Conservation (phyloP, 2,888 invertebrate species). For the Calameuta filiformis region DNA sequence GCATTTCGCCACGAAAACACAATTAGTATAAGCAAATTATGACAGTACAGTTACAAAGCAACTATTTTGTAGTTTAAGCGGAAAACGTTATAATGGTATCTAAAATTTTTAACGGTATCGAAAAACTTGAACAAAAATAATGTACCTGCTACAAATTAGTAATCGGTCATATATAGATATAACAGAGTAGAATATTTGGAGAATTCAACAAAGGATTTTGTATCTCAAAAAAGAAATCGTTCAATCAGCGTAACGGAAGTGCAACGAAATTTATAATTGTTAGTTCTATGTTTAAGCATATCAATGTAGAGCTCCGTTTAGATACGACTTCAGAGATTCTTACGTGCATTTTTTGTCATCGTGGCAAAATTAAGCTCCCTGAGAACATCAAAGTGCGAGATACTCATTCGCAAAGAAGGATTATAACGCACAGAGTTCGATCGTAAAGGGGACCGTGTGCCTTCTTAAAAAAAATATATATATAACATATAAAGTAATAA, state of each 20-base stretch:
- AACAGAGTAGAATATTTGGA: background rate
- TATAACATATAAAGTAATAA: constrained; percentile 41
- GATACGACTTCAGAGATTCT: constrained; percentile 9
- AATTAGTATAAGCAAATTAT: constrained; percentile 12
- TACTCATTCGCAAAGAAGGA: constrained; percentile 50
- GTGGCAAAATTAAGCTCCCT: constrained; percentile 58
- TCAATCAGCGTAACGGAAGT: background rate
- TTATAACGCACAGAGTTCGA: constrained; percentile 60
- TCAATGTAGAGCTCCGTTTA: background rate
- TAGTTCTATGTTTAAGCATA: background rate
- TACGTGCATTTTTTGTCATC: constrained; percentile 42
- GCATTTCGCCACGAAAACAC: constrained; percentile 60
- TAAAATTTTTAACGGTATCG: constrained; percentile 6
- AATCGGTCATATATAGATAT: background rate
- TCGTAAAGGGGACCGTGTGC: constrained; percentile 66
- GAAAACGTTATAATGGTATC: constrained; percentile 3
- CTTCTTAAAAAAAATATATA: constrained; percentile 49
- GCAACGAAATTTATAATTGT: background rate
- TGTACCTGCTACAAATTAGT: background rate
- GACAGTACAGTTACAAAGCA: constrained; percentile 17
- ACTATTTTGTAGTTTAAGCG: background rate
- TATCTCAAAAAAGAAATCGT: background rate
- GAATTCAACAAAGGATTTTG: background rate
- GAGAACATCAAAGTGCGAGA: constrained; percentile 59
- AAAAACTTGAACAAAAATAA: background rate